phyloP scores from a whole-genome alignment of 1,140 invertebrate genomes.

The Drosophila pachea region DNA sequence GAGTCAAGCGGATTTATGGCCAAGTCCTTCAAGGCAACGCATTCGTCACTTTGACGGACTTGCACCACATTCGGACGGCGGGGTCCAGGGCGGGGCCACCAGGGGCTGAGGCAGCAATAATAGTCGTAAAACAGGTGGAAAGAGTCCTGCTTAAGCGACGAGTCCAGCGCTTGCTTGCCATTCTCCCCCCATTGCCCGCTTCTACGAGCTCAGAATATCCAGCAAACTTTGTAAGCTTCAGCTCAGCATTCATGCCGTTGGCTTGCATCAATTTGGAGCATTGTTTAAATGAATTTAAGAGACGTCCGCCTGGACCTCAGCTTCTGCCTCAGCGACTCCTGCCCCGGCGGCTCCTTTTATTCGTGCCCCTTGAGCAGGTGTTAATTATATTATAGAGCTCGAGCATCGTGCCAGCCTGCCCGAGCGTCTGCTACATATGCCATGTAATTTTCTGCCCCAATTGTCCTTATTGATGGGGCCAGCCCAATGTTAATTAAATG shows the following conservation, averaged over 20 bases:
- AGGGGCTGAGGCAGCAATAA: too few species aligned
- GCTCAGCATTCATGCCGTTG: too few species aligned
- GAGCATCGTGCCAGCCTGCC: slow-evolving; percentile 11
- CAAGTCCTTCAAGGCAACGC: slow-evolving; percentile 7
- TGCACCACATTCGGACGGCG: too few species aligned
- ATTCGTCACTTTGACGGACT: slow-evolving; percentile 16
- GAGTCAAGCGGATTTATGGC: slow-evolving; percentile 14
- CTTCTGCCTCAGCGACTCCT: too few species aligned
- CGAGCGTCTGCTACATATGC: slow-evolving; percentile 13
- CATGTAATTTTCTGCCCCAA: slow-evolving; percentile 57
- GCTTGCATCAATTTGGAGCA: too few species aligned
- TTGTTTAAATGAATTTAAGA: slow-evolving; percentile 1
- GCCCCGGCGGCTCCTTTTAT: not conserved
- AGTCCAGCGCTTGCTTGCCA: too few species aligned
- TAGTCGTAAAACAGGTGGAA: slow-evolving; percentile 13
- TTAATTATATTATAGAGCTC: slow-evolving; percentile 52
- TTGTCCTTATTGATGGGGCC: slow-evolving; percentile 40
- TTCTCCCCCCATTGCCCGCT: too few species aligned
- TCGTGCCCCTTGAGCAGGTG: slow-evolving; percentile 21
- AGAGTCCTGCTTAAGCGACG: too few species aligned
- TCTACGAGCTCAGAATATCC: too few species aligned
- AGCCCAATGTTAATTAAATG: slow-evolving; percentile 34
- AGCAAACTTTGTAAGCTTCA: too few species aligned
- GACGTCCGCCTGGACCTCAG: too few species aligned
- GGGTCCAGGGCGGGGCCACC: too few species aligned